Base-by-base conservation (phyloP, 2,113 vertebrate genomes). In the Hypomesus transpacificus region DNA sequence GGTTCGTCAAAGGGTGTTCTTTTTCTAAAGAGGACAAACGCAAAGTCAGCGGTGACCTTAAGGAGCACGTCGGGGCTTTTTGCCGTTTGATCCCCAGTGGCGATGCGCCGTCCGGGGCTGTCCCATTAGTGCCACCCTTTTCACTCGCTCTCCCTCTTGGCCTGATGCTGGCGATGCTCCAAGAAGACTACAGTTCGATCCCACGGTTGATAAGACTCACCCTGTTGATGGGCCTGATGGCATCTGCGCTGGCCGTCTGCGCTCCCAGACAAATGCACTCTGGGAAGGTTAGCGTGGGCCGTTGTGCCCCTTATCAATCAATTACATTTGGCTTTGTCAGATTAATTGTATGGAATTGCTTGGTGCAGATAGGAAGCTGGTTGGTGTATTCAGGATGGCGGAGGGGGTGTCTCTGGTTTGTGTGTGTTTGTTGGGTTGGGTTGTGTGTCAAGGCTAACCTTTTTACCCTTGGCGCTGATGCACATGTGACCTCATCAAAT, bases 51-150 rank as follows among this genome's bases (percentile, higher is more conserved):
- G 84, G 77, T 93, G 93, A 94, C 93, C 92, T 91, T 85, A 84
- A 84, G 83, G 87, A 89, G 58, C 81, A 76, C 75, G 3, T 2
- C 21, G 68, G 85, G 77, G 81, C 80, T 85, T 68, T 82, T 86
- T 78, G n/a, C 82, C 82, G 87, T 88, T 91, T 88, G 88, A 92
- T 92, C 89, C 75, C 75, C 82, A 86, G 89, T 92, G 86, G 88
- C 85, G 91, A 90, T 90, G 89, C 82, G 87, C 85, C 88, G 88
- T 92, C 88, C 87, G 87, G 86, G 68, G 87, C 81, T 87, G 89
- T 89, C 91, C 91, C 84, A 87, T 91, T 90, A 91, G 87, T 75
- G 70, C 75, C 80, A 74, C 82, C 89, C 89, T 91, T 91, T 91
- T 91, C 91, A 87, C 83, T 61, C 34, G 78, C 85, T 2, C 81